Evolutionary conservation across 2,888 invertebrate species (phyloP), one percentile per base, ranked within the genome.

Genomic region (Baronia brevicornis): DNA sequence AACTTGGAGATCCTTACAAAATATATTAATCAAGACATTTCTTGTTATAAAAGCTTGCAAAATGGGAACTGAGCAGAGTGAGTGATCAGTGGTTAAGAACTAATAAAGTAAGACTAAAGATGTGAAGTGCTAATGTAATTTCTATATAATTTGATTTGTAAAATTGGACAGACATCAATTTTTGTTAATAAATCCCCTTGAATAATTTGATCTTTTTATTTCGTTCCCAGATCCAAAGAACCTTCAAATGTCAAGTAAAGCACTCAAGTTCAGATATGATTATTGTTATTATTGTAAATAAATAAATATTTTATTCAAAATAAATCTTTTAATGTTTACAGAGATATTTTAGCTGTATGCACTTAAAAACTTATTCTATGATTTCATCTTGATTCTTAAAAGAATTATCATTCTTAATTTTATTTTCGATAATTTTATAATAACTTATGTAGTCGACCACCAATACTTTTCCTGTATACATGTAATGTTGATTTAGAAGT

Each of bases 1-100:
- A 34, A 33, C 24, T 28, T 25, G 17, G 28, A 34, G 22, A 39
- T 43, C 26, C 20, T 36, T 32, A 33, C 38, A 48, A 43, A 41
- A 40, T 30, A 41, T 46, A 47, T 44, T 51, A 58, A 72, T 77
- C 47, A 40, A 57, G 44, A 54, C 33, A 51, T 72, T 77, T 75
- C 70, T 73, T 69, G 57, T 71, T 66, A 67, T 62, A 69, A 74
- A 77, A 80, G 79, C 79, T 75, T 75, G 74, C 79, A 74, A 78
- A 78, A 77, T 51, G 77, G 75, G 55, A 73, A 67, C 69, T 62
- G 62, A 68, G 55, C 59, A 43, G 60, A 63, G 71, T 65, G 73
- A 65, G 71, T 71, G 72, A 64, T 54, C 55, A 61, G 65, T 69
- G 69, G 51, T 54, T 54, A 59, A 38, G 48, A 60, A 63, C 60